phyloP scores from a whole-genome alignment of 2,888 invertebrate genomes.

The Cryptophagus acutangulus region DNA sequence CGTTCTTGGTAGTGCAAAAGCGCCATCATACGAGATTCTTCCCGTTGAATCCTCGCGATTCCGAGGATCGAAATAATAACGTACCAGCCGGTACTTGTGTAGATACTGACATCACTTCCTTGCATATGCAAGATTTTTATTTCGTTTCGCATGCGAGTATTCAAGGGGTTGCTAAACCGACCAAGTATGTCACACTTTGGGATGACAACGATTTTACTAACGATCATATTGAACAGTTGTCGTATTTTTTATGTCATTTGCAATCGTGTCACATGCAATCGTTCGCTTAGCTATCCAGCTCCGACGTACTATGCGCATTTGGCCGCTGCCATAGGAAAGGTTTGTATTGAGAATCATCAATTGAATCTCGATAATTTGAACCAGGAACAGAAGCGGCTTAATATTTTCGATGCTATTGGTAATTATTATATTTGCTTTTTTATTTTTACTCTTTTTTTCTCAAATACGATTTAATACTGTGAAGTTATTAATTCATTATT shows the following conservation, averaged over 20 bases:
- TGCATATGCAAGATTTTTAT: constrained; percentile 83
- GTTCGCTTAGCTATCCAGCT: constrained; percentile 80
- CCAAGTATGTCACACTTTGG: constrained; percentile 79
- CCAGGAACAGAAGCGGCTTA: constrained; percentile 50
- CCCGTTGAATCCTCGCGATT: constrained; percentile 43
- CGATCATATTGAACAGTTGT: constrained; percentile 71
- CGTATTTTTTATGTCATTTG: constrained; percentile 80
- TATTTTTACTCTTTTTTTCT: no score
- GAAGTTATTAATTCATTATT: no score
- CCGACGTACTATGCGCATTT: constrained; percentile 86
- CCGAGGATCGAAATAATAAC: constrained; percentile 60
- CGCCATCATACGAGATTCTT: constrained; percentile 84
- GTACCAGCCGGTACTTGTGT: constrained; percentile 57
- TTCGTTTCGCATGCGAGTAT: constrained; percentile 65
- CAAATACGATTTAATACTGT: no score
- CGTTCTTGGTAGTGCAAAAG: constrained; percentile 94
- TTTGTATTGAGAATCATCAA: constrained; percentile 44
- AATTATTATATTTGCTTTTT: no score
- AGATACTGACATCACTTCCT: constrained; percentile 79
- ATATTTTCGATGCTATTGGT: constrained; percentile 53
- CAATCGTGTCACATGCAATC: constrained; percentile 78
- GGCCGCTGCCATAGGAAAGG: constrained; percentile 67
- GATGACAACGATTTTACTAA: constrained; percentile 69
- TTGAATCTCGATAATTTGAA: constrained; percentile 51
- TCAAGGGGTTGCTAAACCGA: constrained; percentile 79